phyloP scores from a whole-genome alignment of 2,113 vertebrate species.

The Eptesicus fuscus region DNA sequence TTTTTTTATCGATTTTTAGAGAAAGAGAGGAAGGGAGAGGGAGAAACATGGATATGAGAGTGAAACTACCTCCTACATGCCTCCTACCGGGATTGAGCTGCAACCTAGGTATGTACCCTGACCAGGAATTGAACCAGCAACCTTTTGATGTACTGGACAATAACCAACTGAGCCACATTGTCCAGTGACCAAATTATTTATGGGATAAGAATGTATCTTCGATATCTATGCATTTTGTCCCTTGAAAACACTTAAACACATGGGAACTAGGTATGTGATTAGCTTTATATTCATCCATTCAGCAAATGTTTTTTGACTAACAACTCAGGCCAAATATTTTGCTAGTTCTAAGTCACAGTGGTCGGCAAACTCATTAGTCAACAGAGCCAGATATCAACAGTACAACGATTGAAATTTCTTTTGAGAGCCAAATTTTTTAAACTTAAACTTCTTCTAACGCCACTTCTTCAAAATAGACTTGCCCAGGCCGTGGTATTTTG shows the following conservation, averaged over 20 bases:
- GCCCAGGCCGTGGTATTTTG: no score
- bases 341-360: background rate
- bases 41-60: background rate
- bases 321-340: background rate
- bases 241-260: background rate
- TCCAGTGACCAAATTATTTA: background rate
- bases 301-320: background rate
- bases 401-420: no score
- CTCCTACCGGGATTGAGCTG: no score
- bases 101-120: background rate
- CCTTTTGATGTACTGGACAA: background rate
- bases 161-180: background rate
- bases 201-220: background rate
- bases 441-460: no score
- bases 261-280: background rate
- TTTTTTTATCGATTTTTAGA: background rate
- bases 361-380: no score
- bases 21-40: background rate
- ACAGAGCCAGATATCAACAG: no score
- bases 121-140: background rate
- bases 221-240: background rate
- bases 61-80: background rate
- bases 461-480: no score
- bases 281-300: background rate
- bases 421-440: no score